phyloP scores from a whole-genome alignment of 64 coral and sea anemone species.

The Pocillopora damicornis region DNA sequence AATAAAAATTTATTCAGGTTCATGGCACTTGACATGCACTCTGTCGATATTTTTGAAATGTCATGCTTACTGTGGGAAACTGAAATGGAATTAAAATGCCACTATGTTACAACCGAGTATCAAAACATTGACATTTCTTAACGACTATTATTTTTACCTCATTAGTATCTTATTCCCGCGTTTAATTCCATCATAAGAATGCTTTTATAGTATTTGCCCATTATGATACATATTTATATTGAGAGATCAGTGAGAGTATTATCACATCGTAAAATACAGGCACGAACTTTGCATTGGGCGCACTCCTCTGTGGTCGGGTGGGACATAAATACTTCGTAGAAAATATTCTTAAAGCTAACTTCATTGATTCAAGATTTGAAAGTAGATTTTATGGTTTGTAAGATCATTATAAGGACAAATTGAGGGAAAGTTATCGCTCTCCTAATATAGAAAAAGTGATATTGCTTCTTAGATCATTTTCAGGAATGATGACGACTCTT shows the following conservation, averaged over 20 bases:
- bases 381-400: too few relatives aligned
- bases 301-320: too few relatives aligned
- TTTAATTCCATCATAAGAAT: neutral
- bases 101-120: neutral
- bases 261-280: too few relatives aligned
- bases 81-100: neutral
- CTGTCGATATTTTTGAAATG: neutral
- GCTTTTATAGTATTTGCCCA: neutral
- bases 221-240: neutral
- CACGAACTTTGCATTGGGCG: too few relatives aligned
- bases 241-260: too few relatives aligned
- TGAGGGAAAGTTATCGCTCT: too few relatives aligned
- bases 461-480: neutral
- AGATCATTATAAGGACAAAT: too few relatives aligned
- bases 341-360: too few relatives aligned
- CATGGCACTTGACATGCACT: neutral
- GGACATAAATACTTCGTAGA: too few relatives aligned
- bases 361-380: too few relatives aligned
- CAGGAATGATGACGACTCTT: neutral
- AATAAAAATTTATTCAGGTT: neutral
- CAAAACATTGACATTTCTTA: neutral
- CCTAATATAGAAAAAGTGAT: neutral
- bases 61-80: too few relatives aligned
- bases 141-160: neutral
- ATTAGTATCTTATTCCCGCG: neutral